phyloP scores from a whole-genome alignment of 2,797 vertebrate species.

The Syngnathus acus region DNA sequence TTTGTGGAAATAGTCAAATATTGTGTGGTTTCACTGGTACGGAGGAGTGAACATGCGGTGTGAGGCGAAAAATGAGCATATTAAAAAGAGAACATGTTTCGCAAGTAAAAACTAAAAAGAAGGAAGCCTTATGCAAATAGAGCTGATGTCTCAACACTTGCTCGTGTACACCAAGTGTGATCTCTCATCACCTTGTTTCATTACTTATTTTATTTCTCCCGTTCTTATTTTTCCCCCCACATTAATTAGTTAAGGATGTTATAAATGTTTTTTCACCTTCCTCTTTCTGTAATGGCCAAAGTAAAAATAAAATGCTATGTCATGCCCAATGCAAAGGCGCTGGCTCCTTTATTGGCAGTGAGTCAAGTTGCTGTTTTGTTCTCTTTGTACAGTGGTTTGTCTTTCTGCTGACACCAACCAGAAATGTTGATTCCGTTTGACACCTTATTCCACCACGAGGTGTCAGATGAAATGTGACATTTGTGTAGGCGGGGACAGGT shows the following conservation, averaged over 20 bases:
- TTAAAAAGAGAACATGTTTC: slow-evolving; percentile 2
- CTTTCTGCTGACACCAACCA: slow-evolving; percentile 24
- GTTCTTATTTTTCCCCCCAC: background rate
- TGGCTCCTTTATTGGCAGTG: slow-evolving; percentile 16
- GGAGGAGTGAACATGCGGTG: background rate
- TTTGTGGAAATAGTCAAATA: background rate
- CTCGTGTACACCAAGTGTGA: background rate
- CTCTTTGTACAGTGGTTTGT: slow-evolving; percentile 17
- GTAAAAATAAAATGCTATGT: slow-evolving; percentile 22
- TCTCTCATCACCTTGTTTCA: slow-evolving; percentile 10
- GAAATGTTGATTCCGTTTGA: slow-evolving; percentile 33
- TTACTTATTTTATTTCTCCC: background rate
- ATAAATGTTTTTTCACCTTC: too few species aligned
- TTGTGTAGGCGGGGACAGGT: background rate
- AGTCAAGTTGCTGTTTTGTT: slow-evolving; percentile 15
- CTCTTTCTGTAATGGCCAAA: background rate
- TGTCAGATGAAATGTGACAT: slow-evolving; percentile 7
- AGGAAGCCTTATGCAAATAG: background rate
- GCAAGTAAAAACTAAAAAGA: slow-evolving; percentile 2
- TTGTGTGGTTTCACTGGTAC: background rate
- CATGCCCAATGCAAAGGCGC: slow-evolving; percentile 11
- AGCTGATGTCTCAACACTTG: slow-evolving; percentile 1
- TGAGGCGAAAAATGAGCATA: background rate
- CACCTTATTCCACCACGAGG: slow-evolving; percentile 9
- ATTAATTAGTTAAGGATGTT: background rate